A percentile compares a stretch with the other conserved stretches of the same genome.
Conservation (phyloP, 2,797 vertebrate species). For the Neomorphus geoffroyi region DNA sequence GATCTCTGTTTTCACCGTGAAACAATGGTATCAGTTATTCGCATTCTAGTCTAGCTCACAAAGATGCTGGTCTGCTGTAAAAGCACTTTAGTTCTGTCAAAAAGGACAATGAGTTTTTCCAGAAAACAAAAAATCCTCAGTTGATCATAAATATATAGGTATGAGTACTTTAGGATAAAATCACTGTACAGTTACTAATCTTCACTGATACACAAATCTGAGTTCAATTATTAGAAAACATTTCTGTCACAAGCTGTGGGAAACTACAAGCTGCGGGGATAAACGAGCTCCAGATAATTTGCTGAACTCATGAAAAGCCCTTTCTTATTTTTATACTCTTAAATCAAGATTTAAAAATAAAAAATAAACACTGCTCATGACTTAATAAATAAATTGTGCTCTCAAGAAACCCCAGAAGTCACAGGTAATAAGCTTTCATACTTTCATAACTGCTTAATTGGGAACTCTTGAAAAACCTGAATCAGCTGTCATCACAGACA, state of each 20-base stretch:
- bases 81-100: slow-evolving; percentile 13
- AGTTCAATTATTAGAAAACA: not conserved
- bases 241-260: not conserved
- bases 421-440: slow-evolving; percentile 30
- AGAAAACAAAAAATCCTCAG: not conserved
- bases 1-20: not conserved
- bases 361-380: not conserved
- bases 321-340: not conserved
- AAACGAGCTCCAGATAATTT: not conserved
- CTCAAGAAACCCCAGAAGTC: not conserved
- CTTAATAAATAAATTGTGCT: slow-evolving; percentile 12
- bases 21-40: not conserved
- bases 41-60: not conserved
- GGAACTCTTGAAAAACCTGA: slow-evolving; percentile 29
- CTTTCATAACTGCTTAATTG: slow-evolving; percentile 41
- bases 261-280: not conserved
- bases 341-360: not conserved
- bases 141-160: not conserved
- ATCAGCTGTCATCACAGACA: slow-evolving; percentile 27
- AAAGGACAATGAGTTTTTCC: not conserved
- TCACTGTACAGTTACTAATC: not conserved
- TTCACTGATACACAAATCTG: not conserved
- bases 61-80: not conserved
- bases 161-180: not conserved
- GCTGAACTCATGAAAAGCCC: not conserved